Conservation (phyloP, 2,113 vertebrate genomes). For the Gracilinanus agilis region DNA sequence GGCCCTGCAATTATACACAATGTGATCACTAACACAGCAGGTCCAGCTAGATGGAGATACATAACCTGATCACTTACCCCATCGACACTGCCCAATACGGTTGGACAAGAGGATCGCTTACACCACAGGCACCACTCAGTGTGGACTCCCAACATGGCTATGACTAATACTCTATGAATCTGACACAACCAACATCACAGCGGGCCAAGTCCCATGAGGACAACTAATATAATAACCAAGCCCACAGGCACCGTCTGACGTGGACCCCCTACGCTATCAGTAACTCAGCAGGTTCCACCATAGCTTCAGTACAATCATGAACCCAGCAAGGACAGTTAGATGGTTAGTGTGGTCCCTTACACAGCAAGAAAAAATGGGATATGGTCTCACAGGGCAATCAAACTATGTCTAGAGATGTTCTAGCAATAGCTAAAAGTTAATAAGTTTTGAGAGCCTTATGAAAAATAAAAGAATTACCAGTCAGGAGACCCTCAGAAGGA, state of each 20-base stretch:
- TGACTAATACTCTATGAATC: slow-evolving; percentile 13
- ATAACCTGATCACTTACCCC: slow-evolving; percentile 61
- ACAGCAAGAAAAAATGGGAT: background rate
- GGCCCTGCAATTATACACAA: slow-evolving; percentile 42
- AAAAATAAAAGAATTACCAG: background rate
- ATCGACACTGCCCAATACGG: slow-evolving; percentile 28
- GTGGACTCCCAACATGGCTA: slow-evolving; percentile 30
- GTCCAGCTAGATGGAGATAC: slow-evolving; percentile 46
- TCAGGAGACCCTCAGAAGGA: slow-evolving; percentile 31
- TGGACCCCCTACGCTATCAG: background rate
- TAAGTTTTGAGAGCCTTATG: slow-evolving; percentile 34
- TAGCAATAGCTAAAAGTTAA: slow-evolving; percentile 9
- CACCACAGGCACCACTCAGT: slow-evolving; percentile 32
- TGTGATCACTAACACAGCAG: slow-evolving; percentile 59
- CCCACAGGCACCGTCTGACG: background rate
- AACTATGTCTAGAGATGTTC: background rate
- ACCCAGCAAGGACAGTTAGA: background rate
- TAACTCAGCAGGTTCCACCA: slow-evolving; percentile 12
- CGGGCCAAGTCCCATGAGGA: background rate
- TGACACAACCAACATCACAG: background rate
- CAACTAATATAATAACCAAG: background rate
- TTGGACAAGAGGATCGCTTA: slow-evolving; percentile 57
- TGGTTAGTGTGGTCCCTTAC: background rate
- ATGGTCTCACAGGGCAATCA: background rate
- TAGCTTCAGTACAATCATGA: background rate